Evolutionary conservation across 1,140 invertebrate species (phyloP).

Genomic region (Polypedilum vanderplanki): DNA sequence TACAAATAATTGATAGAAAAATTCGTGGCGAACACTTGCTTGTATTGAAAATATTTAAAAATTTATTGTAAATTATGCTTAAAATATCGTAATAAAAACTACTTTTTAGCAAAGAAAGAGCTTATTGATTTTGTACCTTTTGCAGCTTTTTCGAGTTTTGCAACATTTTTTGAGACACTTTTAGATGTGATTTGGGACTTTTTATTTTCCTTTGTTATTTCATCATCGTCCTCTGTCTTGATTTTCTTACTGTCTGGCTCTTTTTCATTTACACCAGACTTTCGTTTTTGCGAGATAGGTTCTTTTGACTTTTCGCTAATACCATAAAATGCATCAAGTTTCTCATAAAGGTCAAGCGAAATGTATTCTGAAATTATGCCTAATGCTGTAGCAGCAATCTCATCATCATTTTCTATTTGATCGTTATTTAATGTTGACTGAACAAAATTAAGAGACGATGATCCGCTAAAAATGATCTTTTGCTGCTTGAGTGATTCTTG

Average conservation of each 20-base stretch:
- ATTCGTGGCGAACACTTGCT: conserved; percentile 48
- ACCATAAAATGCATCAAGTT: conserved; percentile 53
- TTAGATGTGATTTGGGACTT: conserved; percentile 42
- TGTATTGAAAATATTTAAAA: conserved; percentile 43
- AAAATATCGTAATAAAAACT: background rate
- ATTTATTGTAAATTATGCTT: background rate
- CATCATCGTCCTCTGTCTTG: conserved; percentile 36
- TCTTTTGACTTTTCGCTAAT: conserved; percentile 51
- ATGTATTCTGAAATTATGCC: conserved; percentile 64
- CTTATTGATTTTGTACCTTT: conserved; percentile 65
- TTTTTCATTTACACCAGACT: conserved; percentile 42
- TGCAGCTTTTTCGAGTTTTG: conserved; percentile 63
- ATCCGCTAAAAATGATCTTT: conserved; percentile 60
- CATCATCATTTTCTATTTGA: conserved; percentile 47
- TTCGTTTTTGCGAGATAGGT: conserved; percentile 51
- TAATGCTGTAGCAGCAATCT: conserved; percentile 44
- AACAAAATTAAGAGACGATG: conserved; percentile 64
- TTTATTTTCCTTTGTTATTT: conserved; percentile 33
- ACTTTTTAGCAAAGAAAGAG: conserved; percentile 52
- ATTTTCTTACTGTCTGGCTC: conserved; percentile 42
- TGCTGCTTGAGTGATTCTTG: conserved; percentile 56
- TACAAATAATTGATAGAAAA: conserved; percentile 58
- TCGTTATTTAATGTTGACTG: conserved; percentile 50
- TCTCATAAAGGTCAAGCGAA: conserved; percentile 54
- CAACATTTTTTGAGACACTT: conserved; percentile 55